Conservation (phyloP, 2,888 invertebrate species). For the Balanococcus diminutus region DNA sequence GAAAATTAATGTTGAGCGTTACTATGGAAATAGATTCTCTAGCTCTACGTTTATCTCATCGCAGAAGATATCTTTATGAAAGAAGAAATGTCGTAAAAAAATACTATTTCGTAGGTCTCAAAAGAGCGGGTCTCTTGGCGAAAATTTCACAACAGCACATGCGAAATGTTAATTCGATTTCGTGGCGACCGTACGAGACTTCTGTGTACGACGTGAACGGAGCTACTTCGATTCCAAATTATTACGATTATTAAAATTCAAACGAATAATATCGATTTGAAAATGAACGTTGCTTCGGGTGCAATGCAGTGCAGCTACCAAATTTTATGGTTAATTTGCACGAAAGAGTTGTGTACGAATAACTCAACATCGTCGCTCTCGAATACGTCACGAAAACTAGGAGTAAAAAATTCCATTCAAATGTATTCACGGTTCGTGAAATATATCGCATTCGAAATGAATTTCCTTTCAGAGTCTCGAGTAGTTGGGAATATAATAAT, state of each 20-base stretch:
- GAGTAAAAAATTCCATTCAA: not conserved
- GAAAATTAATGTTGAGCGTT: not conserved
- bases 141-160: too few species aligned
- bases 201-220: too few species aligned
- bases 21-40: not conserved
- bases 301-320: too few species aligned
- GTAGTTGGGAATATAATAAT: not conserved
- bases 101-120: too few species aligned
- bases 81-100: not conserved
- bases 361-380: not conserved
- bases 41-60: not conserved
- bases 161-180: too few species aligned
- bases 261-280: not conserved
- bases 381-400: not conserved
- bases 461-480: too few species aligned
- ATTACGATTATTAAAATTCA: too few species aligned
- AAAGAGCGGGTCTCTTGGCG: too few species aligned
- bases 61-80: not conserved
- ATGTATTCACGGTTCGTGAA: too few species aligned
- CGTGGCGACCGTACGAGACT: too few species aligned
- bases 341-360: not conserved
- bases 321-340: not conserved
- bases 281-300: not conserved
- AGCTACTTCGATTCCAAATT: too few species aligned
- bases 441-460: too few species aligned